Conservation (phyloP, 2,797 vertebrate genomes). For the Clarias platycephalus region DNA sequence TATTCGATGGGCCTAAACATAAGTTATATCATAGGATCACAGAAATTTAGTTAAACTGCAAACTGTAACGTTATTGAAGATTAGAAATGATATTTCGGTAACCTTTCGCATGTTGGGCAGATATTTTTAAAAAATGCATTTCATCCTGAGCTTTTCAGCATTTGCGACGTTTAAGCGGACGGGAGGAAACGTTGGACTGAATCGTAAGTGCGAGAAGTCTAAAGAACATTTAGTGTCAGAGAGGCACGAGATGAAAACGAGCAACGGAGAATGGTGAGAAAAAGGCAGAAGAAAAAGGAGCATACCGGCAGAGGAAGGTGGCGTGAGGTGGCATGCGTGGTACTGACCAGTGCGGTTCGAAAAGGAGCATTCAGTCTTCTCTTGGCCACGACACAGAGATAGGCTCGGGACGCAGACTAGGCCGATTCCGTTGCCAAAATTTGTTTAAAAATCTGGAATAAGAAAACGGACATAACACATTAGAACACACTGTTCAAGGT, state of each 20-base stretch:
- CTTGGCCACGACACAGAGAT: constrained; percentile 70
- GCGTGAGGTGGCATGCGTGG: constrained; percentile 45
- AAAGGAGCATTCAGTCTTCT: constrained; percentile 66
- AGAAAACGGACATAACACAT: constrained; percentile 62
- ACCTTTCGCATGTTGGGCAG: neutral
- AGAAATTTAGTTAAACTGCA: neutral
- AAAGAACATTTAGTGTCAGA: constrained; percentile 4
- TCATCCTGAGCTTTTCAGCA: neutral
- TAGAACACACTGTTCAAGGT: constrained; percentile 57
- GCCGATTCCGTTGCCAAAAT: constrained; percentile 64
- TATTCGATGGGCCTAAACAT: constrained; percentile 3
- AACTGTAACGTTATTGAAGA: neutral
- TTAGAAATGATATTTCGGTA: neutral
- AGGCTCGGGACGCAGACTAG: constrained; percentile 69
- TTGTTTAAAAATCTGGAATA: constrained; percentile 61
- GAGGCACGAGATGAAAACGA: constrained; percentile 19
- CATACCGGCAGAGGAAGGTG: constrained; percentile 68
- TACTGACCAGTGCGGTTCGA: constrained; percentile 55
- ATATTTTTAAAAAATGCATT: neutral
- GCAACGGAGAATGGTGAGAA: constrained; percentile 22
- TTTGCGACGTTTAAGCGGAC: constrained; percentile 3
- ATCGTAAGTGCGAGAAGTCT: neutral
- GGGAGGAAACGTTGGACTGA: constrained; percentile 1
- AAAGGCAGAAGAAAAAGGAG: constrained; percentile 59
- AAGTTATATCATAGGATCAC: neutral